Base-by-base conservation (phyloP, 1,140 invertebrate species). In the Maconellicoccus hirsutus region DNA sequence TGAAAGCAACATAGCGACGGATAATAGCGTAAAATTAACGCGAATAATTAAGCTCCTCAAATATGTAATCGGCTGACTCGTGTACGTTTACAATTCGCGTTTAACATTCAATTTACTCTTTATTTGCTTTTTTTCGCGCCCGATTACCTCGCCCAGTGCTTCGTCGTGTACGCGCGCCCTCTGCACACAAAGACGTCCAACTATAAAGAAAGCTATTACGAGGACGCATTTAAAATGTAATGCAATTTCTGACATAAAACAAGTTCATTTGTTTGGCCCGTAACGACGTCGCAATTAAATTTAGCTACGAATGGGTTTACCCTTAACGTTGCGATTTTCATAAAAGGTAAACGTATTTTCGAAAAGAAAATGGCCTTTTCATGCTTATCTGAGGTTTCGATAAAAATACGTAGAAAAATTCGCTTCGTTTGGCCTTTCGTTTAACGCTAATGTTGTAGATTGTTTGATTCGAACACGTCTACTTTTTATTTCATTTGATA, bases 211-310 rank as follows among this genome's bases (percentile, higher is more conserved):
- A 52, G 12, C 42, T 52, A 52, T 52, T 52, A 52, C 12, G 42
- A 52, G n/a, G 42, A 33, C 42, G 42, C 42, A 52, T 52, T 52
- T 52, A 52, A 52, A 52, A 52, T 52, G n/a, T 19, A 52, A 52
- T 52, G 42, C 42, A 52, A 52, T 52, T 52, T 52, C 6, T 52
- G 16, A 16, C 42, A 52, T 52, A 19, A 52, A 52, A 52, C 42
- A 33, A 33, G 29, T 33, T 33, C 29, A 33, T 33, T 33, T 33
- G 29, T 33, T 33, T 33, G 29, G 29, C 3, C 29, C 29, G 29
- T 33, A 33, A 33, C 29, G 29, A 33, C 29, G 29, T 33, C 29
- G 29, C 29, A 33, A 33, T 33, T 33, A 33, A 33, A 33, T 33
- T 33, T 33, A 33, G 29, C 29, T 33, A 6, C 29, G 29, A 33